A percentile compares a stretch with the other conserved stretches of the same genome.
phyloP scores from a whole-genome alignment of 2,888 invertebrate species.

The Bembecia ichneumoniformis region DNA sequence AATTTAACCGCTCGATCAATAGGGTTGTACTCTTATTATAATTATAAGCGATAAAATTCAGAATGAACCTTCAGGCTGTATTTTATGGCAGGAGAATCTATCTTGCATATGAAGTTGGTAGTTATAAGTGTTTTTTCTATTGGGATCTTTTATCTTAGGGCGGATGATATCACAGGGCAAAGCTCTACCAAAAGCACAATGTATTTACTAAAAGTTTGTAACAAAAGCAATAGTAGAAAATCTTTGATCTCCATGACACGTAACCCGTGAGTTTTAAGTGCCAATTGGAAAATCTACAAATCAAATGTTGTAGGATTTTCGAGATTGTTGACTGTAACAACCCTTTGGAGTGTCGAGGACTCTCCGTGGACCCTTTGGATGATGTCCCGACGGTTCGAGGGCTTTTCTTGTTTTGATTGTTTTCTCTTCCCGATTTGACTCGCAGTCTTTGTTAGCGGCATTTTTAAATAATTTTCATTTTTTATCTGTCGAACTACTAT shows the following conservation, averaged over 20 bases:
- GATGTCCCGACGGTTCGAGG: slow-evolving; percentile 4
- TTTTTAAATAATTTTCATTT: not conserved
- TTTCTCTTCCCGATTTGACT: slow-evolving; percentile 13
- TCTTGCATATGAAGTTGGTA: too few species aligned
- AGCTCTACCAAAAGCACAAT: too few species aligned
- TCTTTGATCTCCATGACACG: not conserved
- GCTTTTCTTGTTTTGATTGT: slow-evolving; percentile 9
- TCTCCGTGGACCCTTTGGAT: slow-evolving; percentile 23
- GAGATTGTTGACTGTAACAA: slow-evolving; percentile 48
- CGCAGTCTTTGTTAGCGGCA: slow-evolving; percentile 28
- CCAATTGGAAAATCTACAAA: slow-evolving; percentile 62
- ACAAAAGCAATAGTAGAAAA: not conserved
- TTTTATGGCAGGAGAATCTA: too few species aligned
- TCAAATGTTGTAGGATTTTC: slow-evolving; percentile 49
- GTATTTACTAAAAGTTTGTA: too few species aligned
- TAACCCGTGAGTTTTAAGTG: not conserved
- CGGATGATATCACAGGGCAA: too few species aligned
- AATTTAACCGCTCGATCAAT: too few species aligned
- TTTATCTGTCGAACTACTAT: too few species aligned
- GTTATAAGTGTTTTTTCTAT: too few species aligned
- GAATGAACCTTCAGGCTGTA: too few species aligned
- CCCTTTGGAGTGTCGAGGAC: slow-evolving; percentile 47
- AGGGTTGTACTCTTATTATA: too few species aligned
- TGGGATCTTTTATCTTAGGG: too few species aligned
- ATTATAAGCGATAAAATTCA: too few species aligned